Evolutionary conservation across 1,140 invertebrate species (phyloP), one percentile per base, ranked within the genome.

Genomic region (Lanistes nyassanus): DNA sequence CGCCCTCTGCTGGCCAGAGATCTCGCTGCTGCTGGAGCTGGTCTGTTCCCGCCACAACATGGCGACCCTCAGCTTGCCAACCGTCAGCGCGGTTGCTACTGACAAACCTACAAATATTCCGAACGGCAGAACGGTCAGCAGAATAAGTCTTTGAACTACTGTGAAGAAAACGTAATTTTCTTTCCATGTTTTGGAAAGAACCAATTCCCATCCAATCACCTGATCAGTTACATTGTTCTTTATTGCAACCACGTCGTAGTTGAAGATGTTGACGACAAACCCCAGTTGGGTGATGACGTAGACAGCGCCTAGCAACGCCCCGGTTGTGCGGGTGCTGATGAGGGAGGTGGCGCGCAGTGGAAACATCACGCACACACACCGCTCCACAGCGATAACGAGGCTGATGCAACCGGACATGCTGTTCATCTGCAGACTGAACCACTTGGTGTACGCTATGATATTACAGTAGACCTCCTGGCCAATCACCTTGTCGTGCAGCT

Each of bases 351-450:
- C 56, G 23, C 56, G 56, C 2, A 60, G 56, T 23, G 56, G 56
- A 7, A 60, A 16, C n/a, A 60, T 31, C 11, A 60, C 56, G n/a
- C 56, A 60, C 56, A 60, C 56, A 23, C 56, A 60, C n/a, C 56
- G 56, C 56, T 60, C 56, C 56, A 60, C 56, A 9, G 56, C 56
- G n/a, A 60, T 31, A 26, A 60, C n/a, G n/a, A 31, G 23, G 56
- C n/a, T 60, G 56, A 60, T 60, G n/a, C 56, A 60, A 1, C n/a
- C 56, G 29, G 56, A 60, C 42, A 47, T 47, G 42, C 42, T 47
- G 42, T 47, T 3, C 42, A 47, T 47, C 42, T 47, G 9, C 9
- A 47, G 1, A 6, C 42, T 47, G 42, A 47, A 47, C 42, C 42
- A 47, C 5, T 47, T 47, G 42, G 42, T 47, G 42, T 47, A 47